Base-by-base conservation (phyloP, 2,888 invertebrate species). In the Phaonia tiefii region DNA sequence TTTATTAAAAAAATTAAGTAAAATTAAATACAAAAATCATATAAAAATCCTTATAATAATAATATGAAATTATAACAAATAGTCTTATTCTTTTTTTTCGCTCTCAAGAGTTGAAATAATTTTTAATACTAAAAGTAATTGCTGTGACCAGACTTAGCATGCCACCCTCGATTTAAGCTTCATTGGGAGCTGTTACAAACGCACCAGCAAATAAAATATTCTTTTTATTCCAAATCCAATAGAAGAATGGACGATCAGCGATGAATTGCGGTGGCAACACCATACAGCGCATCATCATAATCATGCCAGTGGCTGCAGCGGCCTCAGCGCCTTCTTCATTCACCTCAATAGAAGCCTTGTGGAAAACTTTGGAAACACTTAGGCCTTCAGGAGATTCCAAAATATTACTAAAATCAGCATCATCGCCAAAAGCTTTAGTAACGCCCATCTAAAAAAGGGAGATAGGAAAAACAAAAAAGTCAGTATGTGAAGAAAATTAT, bases 241-340 rank as follows among this genome's bases (percentile, higher is more conserved):
- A 90, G 17, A 89, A 67, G 84, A 90, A 90, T 25, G 90, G 90
- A 39, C 83, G 89, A 84, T 87, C 87, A 1, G 89, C 90, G 31
- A 86, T 81, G 80, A 90, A 89, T 60, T 87, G 85, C 60, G 83
- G 17, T 1, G 88, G 86, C 60, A 87, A 20, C 37, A 83, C 26
- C 85, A 88, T 72, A 83, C 86, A 86, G 78, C 89, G 86, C 20
- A 86, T 84, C 89, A 89, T 87, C 88, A 89, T 88, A 13, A 89
- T 84, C 87, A 87, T 86, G n/a, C 96, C 95, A 72, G 96, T 96
- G 54, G 96, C 96, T 0, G 97, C 97, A n/a, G 97, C 96, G 0
- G 97, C 97, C 89, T 97, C 97, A 0, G 95, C 95, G 0, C 97
- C 97, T 89, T 97, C 95, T 89, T 97, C 97, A 88, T 96, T 96